phyloP scores from a whole-genome alignment of 2,797 vertebrate species.

The Rhyacichthys aspro region DNA sequence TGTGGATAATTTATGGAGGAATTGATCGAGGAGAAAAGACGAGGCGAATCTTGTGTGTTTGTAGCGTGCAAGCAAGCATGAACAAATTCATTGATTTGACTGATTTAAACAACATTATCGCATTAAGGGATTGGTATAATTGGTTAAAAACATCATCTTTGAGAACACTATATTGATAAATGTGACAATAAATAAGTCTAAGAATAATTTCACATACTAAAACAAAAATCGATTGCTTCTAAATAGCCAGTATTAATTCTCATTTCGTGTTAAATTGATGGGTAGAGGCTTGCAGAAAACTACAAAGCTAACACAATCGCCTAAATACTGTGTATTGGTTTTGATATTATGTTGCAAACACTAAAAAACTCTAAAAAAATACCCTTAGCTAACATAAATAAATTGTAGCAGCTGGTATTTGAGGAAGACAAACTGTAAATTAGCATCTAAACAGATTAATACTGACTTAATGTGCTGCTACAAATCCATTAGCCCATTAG shows the following conservation, averaged over 20 bases:
- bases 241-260: too few relatives aligned
- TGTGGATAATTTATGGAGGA: conserved; percentile 31
- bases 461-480: not conserved
- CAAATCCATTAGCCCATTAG: not conserved
- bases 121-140: conserved; percentile 16
- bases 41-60: conserved; percentile 3
- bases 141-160: not conserved
- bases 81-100: conserved; percentile 18
- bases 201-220: too few relatives aligned
- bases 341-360: too few relatives aligned
- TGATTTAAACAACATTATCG: conserved; percentile 28
- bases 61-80: not conserved
- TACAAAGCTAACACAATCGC: too few relatives aligned
- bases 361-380: too few relatives aligned
- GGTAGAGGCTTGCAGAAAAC: too few relatives aligned
- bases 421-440: not conserved
- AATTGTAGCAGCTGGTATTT: not conserved
- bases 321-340: too few relatives aligned
- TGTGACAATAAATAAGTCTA: too few relatives aligned
- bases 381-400: not conserved
- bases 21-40: not conserved
- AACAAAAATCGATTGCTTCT: too few relatives aligned
- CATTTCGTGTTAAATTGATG: too few relatives aligned
- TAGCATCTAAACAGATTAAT: conserved; percentile 1
- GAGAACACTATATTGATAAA: not conserved